Base-by-base conservation (phyloP, 2,113 vertebrate genomes). In the Motacilla alba region DNA sequence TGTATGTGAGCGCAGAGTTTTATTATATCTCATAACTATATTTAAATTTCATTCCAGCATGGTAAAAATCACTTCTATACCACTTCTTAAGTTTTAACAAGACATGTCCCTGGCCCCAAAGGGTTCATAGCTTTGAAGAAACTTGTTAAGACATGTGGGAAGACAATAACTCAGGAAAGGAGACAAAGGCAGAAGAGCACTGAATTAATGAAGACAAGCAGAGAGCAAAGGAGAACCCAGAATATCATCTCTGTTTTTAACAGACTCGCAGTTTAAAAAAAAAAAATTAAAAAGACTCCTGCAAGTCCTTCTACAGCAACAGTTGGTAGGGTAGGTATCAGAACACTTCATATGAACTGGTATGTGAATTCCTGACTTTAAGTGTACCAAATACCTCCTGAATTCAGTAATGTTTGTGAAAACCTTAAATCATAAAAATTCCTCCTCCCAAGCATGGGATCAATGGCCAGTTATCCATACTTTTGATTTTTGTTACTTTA, bases 1-100 rank as follows among this genome's bases (percentile, higher is more conserved):
- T 0, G 1, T 47, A 83, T 43, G 22, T 35, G 17, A 91, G 33
- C 9, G 26, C 10, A 83, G 31, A 83, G 19, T 59, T 88, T 77
- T 80, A 67, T 47, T 77, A 27, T 28, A 88, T 49, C 46, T 83
- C 59, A 88, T 59, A 6, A 66, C 81, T 91, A 69, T 88, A 85
- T 94, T 91, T 43, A 79, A 39, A 86, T 86, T 91, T 86, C 85
- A 67, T 90, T 91, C 55, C 59, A 80, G 43, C 21, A 85, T 35
- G 46, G 21, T 82, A 88, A 93, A 87, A 95, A 80, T 80, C 2
- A 5, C 31, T 89, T 91, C 78, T 95, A 89, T 67, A 95, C 30
- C 39, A 83, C 46, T 89, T 87, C 47, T 64, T 44, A 50, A 39
- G 83, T 83, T 89, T 75, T 95, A 95, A 95, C 70, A 93, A 91